Evolutionary conservation across 1,140 invertebrate genomes (phyloP), one percentile per base, ranked within the genome.

Genomic region (Caenorhabditis remanei): DNA sequence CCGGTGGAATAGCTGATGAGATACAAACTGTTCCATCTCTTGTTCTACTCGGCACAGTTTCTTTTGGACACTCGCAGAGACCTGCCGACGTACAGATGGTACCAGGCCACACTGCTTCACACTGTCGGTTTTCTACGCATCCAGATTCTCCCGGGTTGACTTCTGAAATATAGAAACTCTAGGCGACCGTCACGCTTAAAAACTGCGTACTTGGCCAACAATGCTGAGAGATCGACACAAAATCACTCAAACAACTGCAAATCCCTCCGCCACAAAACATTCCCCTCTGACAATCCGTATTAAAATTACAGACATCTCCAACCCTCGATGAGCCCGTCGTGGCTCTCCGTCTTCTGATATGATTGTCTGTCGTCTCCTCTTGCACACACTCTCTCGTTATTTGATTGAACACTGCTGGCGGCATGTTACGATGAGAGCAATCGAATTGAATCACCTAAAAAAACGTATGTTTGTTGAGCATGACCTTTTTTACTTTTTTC

Each of bases 251-350:
- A 63, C 91, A 92, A 32, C 85, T 92, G 50, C 91, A 92, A 14
- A 88, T 83, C 7, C 91, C 91, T 48, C 88, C 91, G 8, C 92
- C 92, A 58, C 91, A 91, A 75, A 91, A 91, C 91, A 92, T 91
- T 75, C 90, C 90, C 41, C 89, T 85, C 65, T 91, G 90, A 58
- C 90, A 90, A 55, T 90, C 90, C 11, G 90, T 90, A 50, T 85
- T 90, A 58, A 90, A 90, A 53, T 71, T 75, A 83, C 90, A 90
- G 11, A 90, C 84, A 55, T 90, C 90, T 82, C 65, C 90, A 55
- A 63, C 88, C 41, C 41, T 58, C 58, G 82, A 88, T 9, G 75
- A 85, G 4, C 84, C 86, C 46, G 86, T 87, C 40, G 65, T 71
- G 7, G 75, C 71, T 67, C 86, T n/a, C 50, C 55, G 48, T 46